These are phyloP conservation scores for Chelidonichthys spinosus DNA, from an alignment of 2,797 vertebrate genomes.

Conservation along the genomic window DNA sequence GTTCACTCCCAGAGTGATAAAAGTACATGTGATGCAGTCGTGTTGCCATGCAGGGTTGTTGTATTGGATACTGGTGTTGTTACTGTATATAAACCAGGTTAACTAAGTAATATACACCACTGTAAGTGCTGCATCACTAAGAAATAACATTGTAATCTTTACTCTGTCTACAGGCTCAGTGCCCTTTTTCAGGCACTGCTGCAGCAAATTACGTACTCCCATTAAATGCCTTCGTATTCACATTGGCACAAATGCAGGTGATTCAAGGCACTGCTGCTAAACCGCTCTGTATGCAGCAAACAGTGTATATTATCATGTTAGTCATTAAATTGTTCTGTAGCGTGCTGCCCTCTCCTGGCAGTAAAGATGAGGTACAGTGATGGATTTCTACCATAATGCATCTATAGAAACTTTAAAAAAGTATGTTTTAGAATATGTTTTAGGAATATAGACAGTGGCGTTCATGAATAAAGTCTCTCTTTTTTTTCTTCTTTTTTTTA, in stretches of 20 bases:
- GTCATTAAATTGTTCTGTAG: slow-evolving; percentile 12
- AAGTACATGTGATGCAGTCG: slow-evolving; percentile 10
- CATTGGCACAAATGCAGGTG: background rate
- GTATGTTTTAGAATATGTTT: too few relatives aligned
- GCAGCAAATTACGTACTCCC: background rate
- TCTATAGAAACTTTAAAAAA: too few relatives aligned
- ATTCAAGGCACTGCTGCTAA: background rate
- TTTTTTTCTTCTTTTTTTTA: too few relatives aligned
- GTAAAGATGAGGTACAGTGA: slow-evolving; percentile 22
- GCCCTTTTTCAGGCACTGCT: background rate
- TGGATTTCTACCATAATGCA: background rate
- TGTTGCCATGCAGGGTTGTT: slow-evolving; percentile 21
- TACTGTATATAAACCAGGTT: background rate
- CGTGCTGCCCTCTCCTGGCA: slow-evolving; percentile 77
- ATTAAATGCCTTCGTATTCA: background rate
- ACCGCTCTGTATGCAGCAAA: slow-evolving; percentile 22
- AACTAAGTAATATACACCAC: slow-evolving; percentile 1
- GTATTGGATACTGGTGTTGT: slow-evolving; percentile 10
- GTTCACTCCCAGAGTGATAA: slow-evolving; percentile 34
- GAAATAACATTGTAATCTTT: slow-evolving; percentile 12
- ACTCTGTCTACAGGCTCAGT: background rate
- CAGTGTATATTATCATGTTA: background rate
- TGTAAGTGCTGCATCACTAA: slow-evolving; percentile 6
- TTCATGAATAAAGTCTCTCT: too few relatives aligned
- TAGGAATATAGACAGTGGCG: too few relatives aligned